phyloP scores from a whole-genome alignment of 2,888 invertebrate genomes.

The Xestia ashworthii region DNA sequence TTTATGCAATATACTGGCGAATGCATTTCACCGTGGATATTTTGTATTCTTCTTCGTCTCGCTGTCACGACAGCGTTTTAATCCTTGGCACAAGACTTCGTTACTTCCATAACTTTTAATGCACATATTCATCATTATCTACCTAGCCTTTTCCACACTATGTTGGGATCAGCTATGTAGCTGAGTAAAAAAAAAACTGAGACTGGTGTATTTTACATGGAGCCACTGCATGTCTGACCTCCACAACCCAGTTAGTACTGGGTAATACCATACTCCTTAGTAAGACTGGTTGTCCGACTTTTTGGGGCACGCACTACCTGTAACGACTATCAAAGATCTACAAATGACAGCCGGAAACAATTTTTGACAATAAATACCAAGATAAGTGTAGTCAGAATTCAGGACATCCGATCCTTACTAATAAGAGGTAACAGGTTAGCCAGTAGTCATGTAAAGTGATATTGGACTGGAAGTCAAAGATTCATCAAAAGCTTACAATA shows the following conservation, averaged over 20 bases:
- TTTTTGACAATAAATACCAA: not conserved
- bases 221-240: too few species aligned
- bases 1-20: slow-evolving; percentile 2
- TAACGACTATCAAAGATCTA: too few species aligned
- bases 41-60: not conserved
- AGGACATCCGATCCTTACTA: too few species aligned
- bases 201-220: too few species aligned
- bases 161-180: too few species aligned
- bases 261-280: too few species aligned
- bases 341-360: too few species aligned
- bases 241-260: too few species aligned
- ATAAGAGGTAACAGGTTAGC: not conserved
- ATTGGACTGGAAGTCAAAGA: not conserved
- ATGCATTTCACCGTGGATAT: not conserved
- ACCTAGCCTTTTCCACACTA: too few species aligned
- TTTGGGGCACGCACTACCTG: too few species aligned
- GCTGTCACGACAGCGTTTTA: not conserved
- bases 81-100: not conserved
- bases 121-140: not conserved
- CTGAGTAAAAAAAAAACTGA: too few species aligned
- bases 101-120: not conserved
- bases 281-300: too few species aligned
- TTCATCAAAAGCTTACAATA: not conserved
- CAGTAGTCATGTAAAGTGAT: not conserved
- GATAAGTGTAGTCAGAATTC: not conserved